Base-by-base conservation (phyloP, 1,140 invertebrate species). In the Drosophila saltans region DNA sequence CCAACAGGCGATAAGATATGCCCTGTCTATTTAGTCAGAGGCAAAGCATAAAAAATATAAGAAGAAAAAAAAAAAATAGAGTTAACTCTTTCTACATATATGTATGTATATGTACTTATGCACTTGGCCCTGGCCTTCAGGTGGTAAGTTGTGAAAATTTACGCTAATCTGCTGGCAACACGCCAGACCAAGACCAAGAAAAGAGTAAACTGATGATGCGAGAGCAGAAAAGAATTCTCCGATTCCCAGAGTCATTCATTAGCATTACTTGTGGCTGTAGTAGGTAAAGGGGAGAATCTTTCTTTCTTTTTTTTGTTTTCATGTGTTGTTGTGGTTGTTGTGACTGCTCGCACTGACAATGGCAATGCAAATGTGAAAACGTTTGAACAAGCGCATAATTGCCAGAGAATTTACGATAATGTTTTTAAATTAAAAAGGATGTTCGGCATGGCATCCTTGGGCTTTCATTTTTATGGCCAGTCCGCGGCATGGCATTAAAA, bases 321-420 rank as follows among this genome's bases (percentile, higher is more conserved):
- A 77, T 77, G 74, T 77, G 74, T 77, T 76, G 74, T 77, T 77
- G 74, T 77, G 76, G 74, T 77, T 77, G 74, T 77, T 77, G 74
- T 77, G 74, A 77, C 74, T 59, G 16, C 30, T 36, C 55, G 16
- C 10, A 58, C 45, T 52, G 72, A 60, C 43, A 61, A 67, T 59
- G 73, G 76, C 74, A 76, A 76, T 76, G 74, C 74, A 76, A 75
- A 69, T 76, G 65, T 63, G 72, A 76, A 72, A 72, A 57, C 77
- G 77, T 86, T 88, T 86, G 80, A 89, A 80, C 83, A 86, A 80
- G 80, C 83, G 83, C 84, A 89, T 89, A 89, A 89, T 90, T 89
- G 81, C 85, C 85, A 90, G 78, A 75, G 80, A 89, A 89, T 89
- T 89, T 89, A 89, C 84, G 84, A 89, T 89, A 89, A 89, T 89